phyloP scores from a whole-genome alignment of 2,113 vertebrate genomes.

The Gopherus evgoodei region DNA sequence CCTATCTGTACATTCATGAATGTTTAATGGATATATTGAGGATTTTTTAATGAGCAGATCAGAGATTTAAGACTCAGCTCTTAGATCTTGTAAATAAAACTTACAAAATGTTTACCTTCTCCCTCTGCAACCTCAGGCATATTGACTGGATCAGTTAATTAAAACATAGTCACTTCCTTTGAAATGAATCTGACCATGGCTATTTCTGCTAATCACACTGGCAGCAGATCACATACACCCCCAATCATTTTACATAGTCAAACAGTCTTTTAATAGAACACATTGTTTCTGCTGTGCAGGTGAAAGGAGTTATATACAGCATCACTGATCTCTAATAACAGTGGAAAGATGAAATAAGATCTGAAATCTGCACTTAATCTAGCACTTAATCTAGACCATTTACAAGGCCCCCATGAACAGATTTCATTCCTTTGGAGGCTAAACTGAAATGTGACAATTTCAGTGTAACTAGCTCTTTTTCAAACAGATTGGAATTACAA shows the following conservation, averaged over 20 bases:
- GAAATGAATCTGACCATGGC: slow-evolving; percentile 32
- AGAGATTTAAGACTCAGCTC: not conserved
- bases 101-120: slow-evolving; percentile 5
- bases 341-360: slow-evolving; percentile 55
- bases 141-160: slow-evolving; percentile 33
- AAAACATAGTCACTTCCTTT: slow-evolving; percentile 7
- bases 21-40: not conserved
- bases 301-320: slow-evolving; percentile 32
- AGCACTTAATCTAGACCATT: not conserved
- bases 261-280: slow-evolving; percentile 50
- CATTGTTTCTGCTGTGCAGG: slow-evolving; percentile 18
- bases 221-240: slow-evolving; percentile 46
- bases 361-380: not conserved
- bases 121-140: not conserved
- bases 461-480: not conserved
- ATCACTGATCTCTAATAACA: slow-evolving; percentile 38
- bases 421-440: not conserved
- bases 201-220: slow-evolving; percentile 46
- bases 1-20: not conserved
- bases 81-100: slow-evolving; percentile 23
- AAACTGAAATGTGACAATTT: not conserved
- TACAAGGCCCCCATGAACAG: slow-evolving; percentile 16
- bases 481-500: slow-evolving; percentile 2
- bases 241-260: not conserved
- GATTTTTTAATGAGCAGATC: not conserved